Evolutionary conservation across 2,113 vertebrate genomes (phyloP), one percentile per base, ranked within the genome.

Genomic region (Damaliscus lunatus): DNA sequence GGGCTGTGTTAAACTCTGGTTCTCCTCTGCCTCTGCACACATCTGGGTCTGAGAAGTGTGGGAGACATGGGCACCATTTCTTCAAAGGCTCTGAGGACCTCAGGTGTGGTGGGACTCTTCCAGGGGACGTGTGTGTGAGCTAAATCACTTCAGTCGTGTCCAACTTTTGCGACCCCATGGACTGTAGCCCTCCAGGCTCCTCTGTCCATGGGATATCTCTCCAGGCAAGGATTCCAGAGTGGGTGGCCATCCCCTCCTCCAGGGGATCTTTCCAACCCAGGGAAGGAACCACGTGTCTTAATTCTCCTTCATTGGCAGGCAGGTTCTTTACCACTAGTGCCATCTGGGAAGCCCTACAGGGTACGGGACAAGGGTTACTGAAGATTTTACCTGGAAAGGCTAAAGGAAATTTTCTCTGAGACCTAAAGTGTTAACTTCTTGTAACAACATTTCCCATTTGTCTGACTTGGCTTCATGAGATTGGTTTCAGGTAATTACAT

Each of bases 381-480:
- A 92, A 59, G 43, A 83, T 60, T 80, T 90, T 84, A 17, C 53
- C 6, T 2, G 21, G 29, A 25, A 60, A 94, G 43, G 48, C 29
- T 78, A 23, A 77, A 83, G 57, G 19, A 43, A 36, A 81, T 90
- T 91, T 96, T 85, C 78, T 81, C n/a, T 25, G 33, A 55, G 29
- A 88, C 19, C 27, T 13, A 29, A 81, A 81, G 77, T 78, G 46
- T 21, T 88, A 94, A 50, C 62, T 94, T 77, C 6, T 90, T 71
- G 57, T 57, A 83, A 94, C 10, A 87, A 64, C 15, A 74, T 78
- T 82, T 16, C 40, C 27, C 1, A 1, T 78, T 95, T 85, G 84
- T 82, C 67, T 81, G 29, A 91, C 57, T 53, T 23, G 36, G 14
- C 10, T 88, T 46, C 50, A 13, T 86, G 27, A 90, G 40, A 53